phyloP scores from a whole-genome alignment of 2,797 vertebrate species.

The Amazonetta brasiliensis region DNA sequence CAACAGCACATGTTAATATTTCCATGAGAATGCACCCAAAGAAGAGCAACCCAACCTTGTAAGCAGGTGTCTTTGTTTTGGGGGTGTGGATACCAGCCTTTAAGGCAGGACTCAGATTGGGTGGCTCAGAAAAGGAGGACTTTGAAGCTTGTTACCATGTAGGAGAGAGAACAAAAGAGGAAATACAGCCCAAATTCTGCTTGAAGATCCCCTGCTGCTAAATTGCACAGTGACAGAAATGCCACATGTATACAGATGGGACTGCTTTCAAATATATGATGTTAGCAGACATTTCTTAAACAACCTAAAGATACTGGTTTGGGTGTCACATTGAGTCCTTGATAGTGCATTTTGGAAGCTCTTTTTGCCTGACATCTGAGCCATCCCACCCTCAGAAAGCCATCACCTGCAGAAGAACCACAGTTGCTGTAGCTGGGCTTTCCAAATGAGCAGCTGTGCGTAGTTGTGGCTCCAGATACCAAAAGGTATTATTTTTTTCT shows the following conservation, averaged over 20 bases:
- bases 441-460: background rate
- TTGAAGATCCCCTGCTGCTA: background rate
- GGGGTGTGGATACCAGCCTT: background rate
- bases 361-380: background rate
- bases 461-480: background rate
- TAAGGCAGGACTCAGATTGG: background rate
- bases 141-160: background rate
- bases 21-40: background rate
- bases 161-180: background rate
- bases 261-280: background rate
- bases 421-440: accelerated
- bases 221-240: background rate
- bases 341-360: background rate
- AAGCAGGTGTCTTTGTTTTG: background rate
- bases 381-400: background rate
- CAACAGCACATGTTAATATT: background rate
- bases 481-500: background rate
- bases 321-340: background rate
- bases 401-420: background rate
- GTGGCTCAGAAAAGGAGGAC: background rate
- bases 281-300: background rate
- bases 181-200: background rate
- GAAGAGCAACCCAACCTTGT: background rate
- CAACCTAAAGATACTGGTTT: background rate
- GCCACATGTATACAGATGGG: accelerated